These are phyloP conservation scores for Malurus alboscapulatus DNA, from an alignment of 2,113 vertebrate species.

Conservation along the genomic window DNA sequence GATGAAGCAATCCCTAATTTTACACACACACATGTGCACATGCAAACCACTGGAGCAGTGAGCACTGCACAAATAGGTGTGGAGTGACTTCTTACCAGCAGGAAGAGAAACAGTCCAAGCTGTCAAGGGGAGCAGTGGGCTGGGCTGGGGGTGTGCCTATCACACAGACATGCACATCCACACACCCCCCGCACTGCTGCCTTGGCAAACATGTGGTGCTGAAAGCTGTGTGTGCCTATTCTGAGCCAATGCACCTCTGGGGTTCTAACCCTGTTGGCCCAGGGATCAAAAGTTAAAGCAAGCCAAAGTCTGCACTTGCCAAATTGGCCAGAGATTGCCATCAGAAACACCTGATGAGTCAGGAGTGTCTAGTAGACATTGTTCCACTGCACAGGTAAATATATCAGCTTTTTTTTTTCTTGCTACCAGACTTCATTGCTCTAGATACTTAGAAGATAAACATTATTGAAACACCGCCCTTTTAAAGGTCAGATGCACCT, in stretches of 20 bases:
- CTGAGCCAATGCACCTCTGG: neutral
- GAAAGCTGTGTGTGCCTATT: neutral
- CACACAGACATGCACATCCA: neutral
- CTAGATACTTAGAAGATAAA: neutral
- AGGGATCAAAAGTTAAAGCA: neutral
- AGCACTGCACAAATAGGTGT: neutral
- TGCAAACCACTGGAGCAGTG: neutral
- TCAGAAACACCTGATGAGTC: neutral
- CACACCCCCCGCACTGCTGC: fast-evolving
- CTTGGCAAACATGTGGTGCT: neutral
- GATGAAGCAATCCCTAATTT: conserved; percentile 10
- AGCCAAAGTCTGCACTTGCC: neutral
- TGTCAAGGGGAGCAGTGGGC: neutral
- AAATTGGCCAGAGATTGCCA: neutral
- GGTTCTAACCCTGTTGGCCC: neutral
- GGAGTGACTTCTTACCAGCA: neutral
- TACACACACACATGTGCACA: neutral
- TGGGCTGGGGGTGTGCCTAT: neutral
- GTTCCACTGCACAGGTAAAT: neutral
- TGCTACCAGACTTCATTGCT: neutral
- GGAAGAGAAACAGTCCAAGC: neutral
- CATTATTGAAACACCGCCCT: neutral
- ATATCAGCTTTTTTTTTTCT: neutral
- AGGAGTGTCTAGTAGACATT: neutral
- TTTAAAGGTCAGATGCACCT: neutral